Evolutionary conservation across 2,888 invertebrate species (phyloP).

Genomic region (Sarcophaga subvicina): DNA sequence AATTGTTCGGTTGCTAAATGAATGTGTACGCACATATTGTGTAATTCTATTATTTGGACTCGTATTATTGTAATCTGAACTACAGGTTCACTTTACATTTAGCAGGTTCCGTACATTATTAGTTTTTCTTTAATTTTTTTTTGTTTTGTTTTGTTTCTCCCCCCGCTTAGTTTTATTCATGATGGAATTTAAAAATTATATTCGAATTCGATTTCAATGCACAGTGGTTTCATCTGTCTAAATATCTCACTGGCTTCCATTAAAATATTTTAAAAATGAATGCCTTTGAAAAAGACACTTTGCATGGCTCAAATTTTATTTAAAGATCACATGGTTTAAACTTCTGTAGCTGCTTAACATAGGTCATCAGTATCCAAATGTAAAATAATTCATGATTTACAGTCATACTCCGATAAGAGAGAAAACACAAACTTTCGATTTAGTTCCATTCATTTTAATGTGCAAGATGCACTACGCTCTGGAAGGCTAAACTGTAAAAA

Average conservation of each 20-base stretch:
- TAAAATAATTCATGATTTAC: too few species aligned
- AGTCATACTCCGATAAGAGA: too few species aligned
- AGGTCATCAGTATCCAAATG: too few species aligned
- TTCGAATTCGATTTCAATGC: slow-evolving; percentile 71
- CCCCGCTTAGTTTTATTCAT: slow-evolving; percentile 47
- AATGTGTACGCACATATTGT: slow-evolving; percentile 76
- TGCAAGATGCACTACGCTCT: too few species aligned
- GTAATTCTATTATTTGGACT: slow-evolving; percentile 67
- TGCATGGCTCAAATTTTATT: too few species aligned
- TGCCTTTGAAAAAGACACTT: too few species aligned
- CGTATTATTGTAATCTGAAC: slow-evolving; percentile 70
- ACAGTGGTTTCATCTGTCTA: slow-evolving; percentile 68
- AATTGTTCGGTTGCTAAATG: slow-evolving; percentile 74
- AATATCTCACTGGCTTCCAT: background rate
- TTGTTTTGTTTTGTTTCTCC: slow-evolving; percentile 41
- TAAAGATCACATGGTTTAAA: too few species aligned
- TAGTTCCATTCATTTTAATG: too few species aligned
- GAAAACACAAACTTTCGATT: too few species aligned
- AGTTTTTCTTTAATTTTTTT: slow-evolving; percentile 27
- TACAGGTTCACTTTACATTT: slow-evolving; percentile 67
- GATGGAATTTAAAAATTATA: slow-evolving; percentile 70
- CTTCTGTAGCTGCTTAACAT: too few species aligned
- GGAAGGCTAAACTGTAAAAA: too few species aligned
- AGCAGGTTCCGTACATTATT: slow-evolving; percentile 68
- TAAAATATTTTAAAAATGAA: too few species aligned